Conservation (phyloP, 35 echinoderm and acorn worm genomes). For the Apostichopus japonicus region DNA sequence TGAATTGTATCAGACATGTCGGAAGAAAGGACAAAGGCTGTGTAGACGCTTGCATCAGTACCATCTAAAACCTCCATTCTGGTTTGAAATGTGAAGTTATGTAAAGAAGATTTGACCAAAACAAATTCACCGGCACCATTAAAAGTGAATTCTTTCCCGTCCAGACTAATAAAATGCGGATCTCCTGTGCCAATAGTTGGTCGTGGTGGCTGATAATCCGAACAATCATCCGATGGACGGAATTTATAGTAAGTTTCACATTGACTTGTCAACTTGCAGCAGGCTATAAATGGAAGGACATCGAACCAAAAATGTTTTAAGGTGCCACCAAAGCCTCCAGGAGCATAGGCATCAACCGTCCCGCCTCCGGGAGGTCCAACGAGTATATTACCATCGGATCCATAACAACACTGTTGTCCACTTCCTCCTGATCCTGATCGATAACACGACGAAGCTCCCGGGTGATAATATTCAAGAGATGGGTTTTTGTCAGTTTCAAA, state of each 20-base stretch:
- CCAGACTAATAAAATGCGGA: constrained; percentile 65
- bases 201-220: constrained; percentile 15
- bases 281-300: constrained; percentile 20
- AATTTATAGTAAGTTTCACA: constrained; percentile 17
- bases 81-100: constrained; percentile 64
- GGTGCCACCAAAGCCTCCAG: not conserved
- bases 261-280: not conserved
- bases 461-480: not conserved
- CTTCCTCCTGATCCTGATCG: not conserved
- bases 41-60: constrained; percentile 61
- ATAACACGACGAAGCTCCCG: not conserved
- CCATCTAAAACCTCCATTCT: constrained; percentile 56
- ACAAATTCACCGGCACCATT: constrained; percentile 78
- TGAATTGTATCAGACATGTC: constrained; percentile 52
- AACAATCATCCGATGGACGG: constrained; percentile 29
- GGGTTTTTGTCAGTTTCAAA: not conserved
- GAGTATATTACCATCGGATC: constrained; percentile 39
- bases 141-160: constrained; percentile 69
- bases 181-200: constrained; percentile 61
- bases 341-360: constrained; percentile 12
- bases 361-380: not conserved
- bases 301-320: constrained; percentile 11
- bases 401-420: constrained; percentile 40
- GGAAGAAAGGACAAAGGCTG: constrained; percentile 62
- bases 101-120: constrained; percentile 16